These are phyloP conservation scores for Crypturellus tataupa DNA, from an alignment of 2,797 vertebrate species.

Conservation along the genomic window DNA sequence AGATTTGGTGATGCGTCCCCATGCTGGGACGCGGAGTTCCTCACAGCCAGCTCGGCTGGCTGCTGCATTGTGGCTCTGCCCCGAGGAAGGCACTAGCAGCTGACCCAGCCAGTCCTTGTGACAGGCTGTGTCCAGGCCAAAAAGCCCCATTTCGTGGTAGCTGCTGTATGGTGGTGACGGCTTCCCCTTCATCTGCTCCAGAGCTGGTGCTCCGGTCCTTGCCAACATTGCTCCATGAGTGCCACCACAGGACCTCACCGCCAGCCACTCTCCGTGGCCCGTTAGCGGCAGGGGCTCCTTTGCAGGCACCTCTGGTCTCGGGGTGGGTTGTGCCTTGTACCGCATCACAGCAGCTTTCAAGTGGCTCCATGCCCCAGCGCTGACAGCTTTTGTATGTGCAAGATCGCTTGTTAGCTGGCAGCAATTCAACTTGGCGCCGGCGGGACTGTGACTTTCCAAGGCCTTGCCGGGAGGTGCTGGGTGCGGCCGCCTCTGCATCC, in stretches of 20 bases:
- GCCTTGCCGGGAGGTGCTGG: neutral
- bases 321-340: neutral
- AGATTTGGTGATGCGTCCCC: neutral
- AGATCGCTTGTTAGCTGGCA: neutral
- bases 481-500: accelerated
- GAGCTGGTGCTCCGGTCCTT: neutral
- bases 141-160: neutral
- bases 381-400: neutral
- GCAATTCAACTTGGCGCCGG: neutral
- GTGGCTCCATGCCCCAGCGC: accelerated
- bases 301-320: accelerated
- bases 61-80: no score
- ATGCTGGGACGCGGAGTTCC: no score
- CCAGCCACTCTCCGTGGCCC: neutral
- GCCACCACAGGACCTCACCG: no score
- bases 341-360: accelerated
- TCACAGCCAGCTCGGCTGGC: neutral
- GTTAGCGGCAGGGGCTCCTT: neutral
- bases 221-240: neutral
- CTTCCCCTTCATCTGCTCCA: no score
- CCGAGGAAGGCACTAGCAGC: neutral
- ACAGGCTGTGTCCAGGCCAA: no score
- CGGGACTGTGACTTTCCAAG: accelerated
- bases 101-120: neutral
- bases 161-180: no score